Evolutionary conservation across 2,797 vertebrate genomes (phyloP).

Genomic region (Coluber constrictor): DNA sequence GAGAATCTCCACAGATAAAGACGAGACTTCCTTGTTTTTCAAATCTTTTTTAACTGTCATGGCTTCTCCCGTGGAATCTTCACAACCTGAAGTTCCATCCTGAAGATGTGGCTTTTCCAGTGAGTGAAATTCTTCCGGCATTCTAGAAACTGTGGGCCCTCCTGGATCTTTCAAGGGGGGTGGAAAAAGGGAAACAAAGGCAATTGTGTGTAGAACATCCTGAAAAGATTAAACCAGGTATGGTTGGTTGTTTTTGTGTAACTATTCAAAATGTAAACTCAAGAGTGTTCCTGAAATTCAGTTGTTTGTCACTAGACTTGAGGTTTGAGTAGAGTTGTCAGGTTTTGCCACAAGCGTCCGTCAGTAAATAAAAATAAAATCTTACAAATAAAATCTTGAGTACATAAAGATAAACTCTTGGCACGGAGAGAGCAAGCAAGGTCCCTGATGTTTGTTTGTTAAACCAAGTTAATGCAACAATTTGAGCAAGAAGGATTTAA

Average conservation of each 20-base stretch:
- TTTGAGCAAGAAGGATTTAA: background rate
- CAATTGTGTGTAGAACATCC: background rate
- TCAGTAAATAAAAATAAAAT: background rate
- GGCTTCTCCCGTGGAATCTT: background rate
- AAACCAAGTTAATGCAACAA: too few species aligned
- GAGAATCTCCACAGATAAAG: background rate
- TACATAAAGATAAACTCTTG: background rate
- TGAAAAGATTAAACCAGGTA: background rate
- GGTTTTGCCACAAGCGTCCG: background rate
- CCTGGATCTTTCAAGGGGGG: background rate
- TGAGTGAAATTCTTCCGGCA: background rate
- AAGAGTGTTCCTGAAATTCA: background rate
- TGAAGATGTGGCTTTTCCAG: background rate
- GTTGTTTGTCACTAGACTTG: background rate
- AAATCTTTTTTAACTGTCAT: background rate
- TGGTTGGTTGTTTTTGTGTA: background rate
- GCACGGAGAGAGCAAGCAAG: too few species aligned
- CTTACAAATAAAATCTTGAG: background rate
- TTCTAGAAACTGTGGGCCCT: background rate
- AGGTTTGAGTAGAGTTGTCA: background rate
- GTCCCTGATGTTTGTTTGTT: background rate
- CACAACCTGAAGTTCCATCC: background rate
- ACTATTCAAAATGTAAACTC: background rate
- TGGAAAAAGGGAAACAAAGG: fast-evolving
- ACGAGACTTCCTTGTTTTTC: background rate